Percentiles rank a stretch among this genome's conserved stretches.
phyloP scores from a whole-genome alignment of 2,113 vertebrate species.

The Pachycephala philippinensis region DNA sequence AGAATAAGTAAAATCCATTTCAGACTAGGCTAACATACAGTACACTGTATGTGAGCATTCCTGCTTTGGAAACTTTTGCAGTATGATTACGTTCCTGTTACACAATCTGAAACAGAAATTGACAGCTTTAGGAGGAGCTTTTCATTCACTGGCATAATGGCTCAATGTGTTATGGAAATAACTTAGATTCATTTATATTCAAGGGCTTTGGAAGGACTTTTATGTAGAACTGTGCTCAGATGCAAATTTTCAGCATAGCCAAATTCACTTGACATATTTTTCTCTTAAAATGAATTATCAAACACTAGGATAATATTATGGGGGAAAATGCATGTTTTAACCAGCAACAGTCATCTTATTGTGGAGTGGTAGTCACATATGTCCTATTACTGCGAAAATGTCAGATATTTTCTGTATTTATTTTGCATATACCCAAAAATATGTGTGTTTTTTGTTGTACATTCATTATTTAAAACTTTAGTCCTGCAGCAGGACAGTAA shows the following conservation, averaged over 20 bases:
- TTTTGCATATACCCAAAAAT: background rate
- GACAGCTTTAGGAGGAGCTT: constrained; percentile 31
- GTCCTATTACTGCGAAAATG: background rate
- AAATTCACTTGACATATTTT: constrained; percentile 40
- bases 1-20: background rate
- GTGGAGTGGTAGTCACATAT: background rate
- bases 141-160: constrained; percentile 21
- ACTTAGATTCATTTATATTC: constrained; percentile 39
- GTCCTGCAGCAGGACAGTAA: background rate
- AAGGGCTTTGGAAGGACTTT: constrained; percentile 53
- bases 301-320: background rate
- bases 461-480: background rate
- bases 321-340: background rate
- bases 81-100: background rate
- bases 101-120: constrained; percentile 18
- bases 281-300: constrained; percentile 40
- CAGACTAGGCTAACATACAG: background rate
- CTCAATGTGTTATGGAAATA: constrained; percentile 4
- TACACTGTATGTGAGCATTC: background rate
- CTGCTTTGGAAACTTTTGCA: background rate
- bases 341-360: background rate
- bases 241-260: constrained; percentile 31
- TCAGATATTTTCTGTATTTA: constrained; percentile 10
- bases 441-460: background rate
- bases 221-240: constrained; percentile 11